Base-by-base conservation (phyloP, 2,888 invertebrate species). In the Pseudococcus longispinus region DNA sequence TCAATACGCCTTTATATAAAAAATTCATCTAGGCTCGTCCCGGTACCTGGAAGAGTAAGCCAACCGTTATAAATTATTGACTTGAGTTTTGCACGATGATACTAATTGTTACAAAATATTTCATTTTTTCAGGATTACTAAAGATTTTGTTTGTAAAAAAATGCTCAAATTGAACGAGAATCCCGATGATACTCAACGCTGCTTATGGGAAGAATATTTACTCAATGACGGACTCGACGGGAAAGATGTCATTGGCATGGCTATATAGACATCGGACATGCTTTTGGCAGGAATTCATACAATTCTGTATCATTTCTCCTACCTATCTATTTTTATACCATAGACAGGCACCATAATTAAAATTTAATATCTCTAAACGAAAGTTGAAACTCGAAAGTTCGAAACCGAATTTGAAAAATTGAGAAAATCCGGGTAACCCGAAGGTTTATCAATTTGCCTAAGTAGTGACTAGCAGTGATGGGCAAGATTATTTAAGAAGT, bases 231-330 rank as follows among this genome's bases (percentile, higher is more conserved):
- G 94, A 89, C 90, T 96, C 5, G 94, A 96, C 90, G 91, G 93
- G 26, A 95, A 94, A 90, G 97, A 97, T 90, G 92, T 97, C n/a
- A 92, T 94, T 80, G 96, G 96, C 87, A 95, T 96, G 92, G 93
- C 95, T 88, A 94, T n/a, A n/a, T n/a, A n/a, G n/a, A n/a, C n/a
- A n/a, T n/a, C 95, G 60, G 97, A 97, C 91, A 93, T 96, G 90
- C 91, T 97, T 32, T 92, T 97, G 90, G 97, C 96, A 85, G 96
- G 96, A 87, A 94, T 97, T 87, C 97, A 97, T 90, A 97, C 97
- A 88, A 95, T 95, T 91, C 15, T 32, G 26, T 42, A 29, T 29
- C 11, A 26, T 70, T 44, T 85, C n/a, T n/a, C n/a, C n/a, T n/a
- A n/a, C n/a, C n/a, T n/a, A n/a, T n/a, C n/a, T n/a, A n/a, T n/a